Base-by-base conservation (phyloP, 2,797 vertebrate genomes). In the Eospalax fontanierii region DNA sequence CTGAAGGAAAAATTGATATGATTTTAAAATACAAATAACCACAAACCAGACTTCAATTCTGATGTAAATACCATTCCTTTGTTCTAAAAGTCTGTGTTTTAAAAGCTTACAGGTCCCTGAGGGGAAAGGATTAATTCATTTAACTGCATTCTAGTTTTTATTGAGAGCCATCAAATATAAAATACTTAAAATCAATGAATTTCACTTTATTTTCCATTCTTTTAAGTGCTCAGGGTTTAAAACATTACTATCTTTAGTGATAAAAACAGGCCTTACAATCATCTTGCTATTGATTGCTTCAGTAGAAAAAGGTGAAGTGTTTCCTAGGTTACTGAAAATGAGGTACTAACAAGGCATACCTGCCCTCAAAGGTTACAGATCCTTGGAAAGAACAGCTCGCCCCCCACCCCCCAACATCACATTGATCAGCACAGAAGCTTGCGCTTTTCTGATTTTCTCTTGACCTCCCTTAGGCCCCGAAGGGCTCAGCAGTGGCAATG, bases 11-110 rank as follows among this genome's bases (percentile, higher is more conserved):
- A 87, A 74, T 18, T 59, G 28, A 5, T 90, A 81, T 6, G 24
- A 54, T 66, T 94, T 96, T n/a, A 92, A 95, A 92, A 43, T 95
- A 81, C 84, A 92, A 87, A 74, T 73, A 84, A 88, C 28, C 82
- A 21, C 19, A 87, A 83, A 88, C 21, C 38, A 90, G 50, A 84
- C 75, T 91, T 94, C 71, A 75, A 95, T 93, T 79, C 16, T 92
- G 43, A 40, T 87, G 6, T 83, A 75, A 78, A 85, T 76, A 54
- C 35, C 7, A 16, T 89, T 71, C 14, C 4, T 91, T 93, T 80
- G 89, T 65, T 78, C 38, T 59, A 59, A 85, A 19, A 87, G 18
- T 50, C 46, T 71, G 40, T 74, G 87, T 7, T 59, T 81, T 43
- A 33, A 89, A 89, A 86, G 4, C 81, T 46, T 91, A 70, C 38